Base-by-base conservation (phyloP, 2,888 invertebrate species). In the Corbicula japonica region DNA sequence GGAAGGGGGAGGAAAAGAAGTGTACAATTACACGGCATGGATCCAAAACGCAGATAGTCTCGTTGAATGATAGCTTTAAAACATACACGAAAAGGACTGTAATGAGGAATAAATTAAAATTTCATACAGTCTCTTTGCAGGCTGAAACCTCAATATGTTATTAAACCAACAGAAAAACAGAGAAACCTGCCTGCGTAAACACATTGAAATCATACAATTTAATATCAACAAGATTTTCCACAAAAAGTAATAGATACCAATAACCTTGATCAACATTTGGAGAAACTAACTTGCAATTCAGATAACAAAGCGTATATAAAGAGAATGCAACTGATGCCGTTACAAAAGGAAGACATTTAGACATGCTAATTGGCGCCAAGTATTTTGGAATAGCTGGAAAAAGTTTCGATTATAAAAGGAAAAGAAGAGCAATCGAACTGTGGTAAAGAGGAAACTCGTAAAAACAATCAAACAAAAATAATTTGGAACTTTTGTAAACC, bases 11-110 rank as follows among this genome's bases (percentile, higher is more conserved):
- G 23, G 54, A 30, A 18, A 54, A 54, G 54, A 54, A 54, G 26
- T 54, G 21, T 5, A 54, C 54, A 23, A 54, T 54, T 54, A 54
- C 54, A 23, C 54, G 26, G 21, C 54, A 54, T 54, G 54, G 54
- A 54, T 18, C 26, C 18, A 54, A 23, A 23, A 54, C 6, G 26
- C 54, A 23, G 54, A 54, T 23, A 6, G 28, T 26, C 5, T 18
- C 30, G 28, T 23, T 54, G 26, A 54, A 54, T 23, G 26, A 54
- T 5, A 54, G 54, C 23, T 28, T 54, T 23, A 54, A 54, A 54
- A 54, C 54, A 54, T 54, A 21, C 54, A 54, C 18, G 41, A 41
- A 41, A 41, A 54, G 54, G 23, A 28, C 26, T 23, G 23, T 28
- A 5, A 5, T 18, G 54, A 54, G 26, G 3, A 54, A 5, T 28